Evolutionary conservation across 1,140 invertebrate genomes (phyloP), one percentile per base, ranked within the genome.

Genomic region (Spodoptera litura): DNA sequence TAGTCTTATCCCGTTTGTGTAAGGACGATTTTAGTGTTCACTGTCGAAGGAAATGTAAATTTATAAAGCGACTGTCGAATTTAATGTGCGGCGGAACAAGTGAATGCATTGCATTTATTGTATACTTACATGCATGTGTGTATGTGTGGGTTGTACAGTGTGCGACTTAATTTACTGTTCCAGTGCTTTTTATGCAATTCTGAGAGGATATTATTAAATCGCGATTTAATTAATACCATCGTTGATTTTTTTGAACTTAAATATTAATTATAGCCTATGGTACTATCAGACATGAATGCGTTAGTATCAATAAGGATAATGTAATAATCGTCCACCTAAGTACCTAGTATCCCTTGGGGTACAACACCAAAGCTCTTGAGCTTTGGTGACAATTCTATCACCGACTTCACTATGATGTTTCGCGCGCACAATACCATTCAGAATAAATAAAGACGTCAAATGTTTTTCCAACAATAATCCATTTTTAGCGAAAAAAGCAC

Each of bases 401-500:
- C 31, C 4, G 2, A 31, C 31, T 31, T 2, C 3, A 27, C 1
- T 20, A 0, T 20, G 27, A 25, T 2, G 27, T 12, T 27, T 59
- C 27, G 4, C 25, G 4, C 25, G 56, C 9, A 25, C 2, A 35
- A 38, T 27, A n/a, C 38, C 9, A 38, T 10, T 15, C 25, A 62
- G 59, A 62, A 3, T 3, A 62, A 62, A 92, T 89, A 84, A 82
- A 92, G 88, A 88, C 76, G 83, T 91, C 84, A 88, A 81, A 89
- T 85, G 83, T 90, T 87, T 89, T 88, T 82, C 61, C 72, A 83
- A 83, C 83, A 85, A 81, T 85, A 89, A 90, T 83, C 88, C 86
- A 73, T 90, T 93, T 91, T 89, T 81, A 59, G 52, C 52, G 78
- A 86, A 88, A 90, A 87, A 86, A 73, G 75, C 55, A 35, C 83